Evolutionary conservation across 2,113 vertebrate species (phyloP).

Genomic region (Phrynosoma blainvillii): DNA sequence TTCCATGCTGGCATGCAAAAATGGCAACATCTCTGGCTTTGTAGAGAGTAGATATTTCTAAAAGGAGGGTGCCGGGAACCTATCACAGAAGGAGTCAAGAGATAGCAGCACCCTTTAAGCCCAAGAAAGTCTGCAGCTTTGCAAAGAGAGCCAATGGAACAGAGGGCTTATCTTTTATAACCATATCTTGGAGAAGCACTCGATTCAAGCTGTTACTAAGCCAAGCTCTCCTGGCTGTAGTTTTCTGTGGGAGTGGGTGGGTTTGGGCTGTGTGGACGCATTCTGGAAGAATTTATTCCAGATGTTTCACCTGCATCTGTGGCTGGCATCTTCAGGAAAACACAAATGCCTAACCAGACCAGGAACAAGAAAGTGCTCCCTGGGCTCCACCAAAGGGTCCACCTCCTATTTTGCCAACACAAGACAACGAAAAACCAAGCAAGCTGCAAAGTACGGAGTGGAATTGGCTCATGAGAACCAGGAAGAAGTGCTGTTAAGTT

Average conservation of each 20-base stretch:
- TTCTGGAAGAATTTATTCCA: too few relatives aligned
- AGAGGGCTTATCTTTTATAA: too few relatives aligned
- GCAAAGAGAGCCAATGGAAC: neutral
- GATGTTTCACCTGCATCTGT: too few relatives aligned
- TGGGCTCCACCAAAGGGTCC: conserved; percentile 30
- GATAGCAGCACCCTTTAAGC: too few relatives aligned
- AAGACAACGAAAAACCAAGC: neutral
- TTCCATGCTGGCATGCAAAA: too few relatives aligned
- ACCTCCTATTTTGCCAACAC: neutral
- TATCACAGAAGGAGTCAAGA: neutral
- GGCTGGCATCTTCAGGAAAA: too few relatives aligned
- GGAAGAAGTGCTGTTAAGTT: neutral
- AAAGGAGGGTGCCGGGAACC: neutral
- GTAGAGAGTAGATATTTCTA: neutral
- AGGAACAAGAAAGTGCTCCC: conserved; percentile 60
- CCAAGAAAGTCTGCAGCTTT: neutral
- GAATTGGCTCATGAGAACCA: neutral
- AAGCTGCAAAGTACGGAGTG: conserved; percentile 10
- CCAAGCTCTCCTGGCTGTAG: too few relatives aligned
- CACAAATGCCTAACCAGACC: conserved; percentile 29
- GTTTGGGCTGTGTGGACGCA: too few relatives aligned
- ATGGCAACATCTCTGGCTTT: neutral
- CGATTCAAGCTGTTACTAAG: too few relatives aligned
- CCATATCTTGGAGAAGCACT: too few relatives aligned
- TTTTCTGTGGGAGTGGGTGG: too few relatives aligned